A percentile compares a stretch with the other conserved stretches of the same genome.
Evolutionary conservation across 2,888 invertebrate genomes (phyloP).

Genomic region (Esperia sulphurella): DNA sequence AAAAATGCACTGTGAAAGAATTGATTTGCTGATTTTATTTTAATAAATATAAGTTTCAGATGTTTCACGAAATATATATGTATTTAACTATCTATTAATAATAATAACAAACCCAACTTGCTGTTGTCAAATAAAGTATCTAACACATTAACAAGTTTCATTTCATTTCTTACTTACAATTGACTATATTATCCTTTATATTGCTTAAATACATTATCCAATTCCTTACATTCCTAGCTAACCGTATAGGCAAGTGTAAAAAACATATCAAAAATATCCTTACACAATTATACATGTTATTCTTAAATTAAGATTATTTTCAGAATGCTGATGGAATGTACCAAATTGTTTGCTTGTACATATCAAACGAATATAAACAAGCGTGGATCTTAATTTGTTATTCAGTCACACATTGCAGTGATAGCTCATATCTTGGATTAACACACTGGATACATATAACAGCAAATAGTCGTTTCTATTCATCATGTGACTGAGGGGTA

Average conservation of each 20-base stretch:
- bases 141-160: constrained; percentile 8
- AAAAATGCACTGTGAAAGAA: constrained; percentile 45
- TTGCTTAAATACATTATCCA: neutral
- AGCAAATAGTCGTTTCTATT: too few species aligned
- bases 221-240: neutral
- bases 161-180: constrained; percentile 5
- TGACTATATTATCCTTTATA: neutral
- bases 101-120: constrained; percentile 31
- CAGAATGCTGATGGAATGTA: too few species aligned
- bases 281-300: neutral
- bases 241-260: neutral
- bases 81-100: constrained; percentile 17
- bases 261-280: neutral
- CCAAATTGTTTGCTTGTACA: too few species aligned
- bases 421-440: too few species aligned
- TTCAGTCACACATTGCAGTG: too few species aligned
- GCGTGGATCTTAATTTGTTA: too few species aligned
- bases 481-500: too few species aligned
- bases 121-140: constrained; percentile 51
- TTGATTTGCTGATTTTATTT: constrained; percentile 36
- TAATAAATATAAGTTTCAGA: constrained; percentile 14
- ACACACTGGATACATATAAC: too few species aligned
- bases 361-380: too few species aligned
- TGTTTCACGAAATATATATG: constrained; percentile 20
- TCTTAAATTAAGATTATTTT: neutral